Conservation (phyloP, 2,113 vertebrate species). For the Chaetodon auriga region DNA sequence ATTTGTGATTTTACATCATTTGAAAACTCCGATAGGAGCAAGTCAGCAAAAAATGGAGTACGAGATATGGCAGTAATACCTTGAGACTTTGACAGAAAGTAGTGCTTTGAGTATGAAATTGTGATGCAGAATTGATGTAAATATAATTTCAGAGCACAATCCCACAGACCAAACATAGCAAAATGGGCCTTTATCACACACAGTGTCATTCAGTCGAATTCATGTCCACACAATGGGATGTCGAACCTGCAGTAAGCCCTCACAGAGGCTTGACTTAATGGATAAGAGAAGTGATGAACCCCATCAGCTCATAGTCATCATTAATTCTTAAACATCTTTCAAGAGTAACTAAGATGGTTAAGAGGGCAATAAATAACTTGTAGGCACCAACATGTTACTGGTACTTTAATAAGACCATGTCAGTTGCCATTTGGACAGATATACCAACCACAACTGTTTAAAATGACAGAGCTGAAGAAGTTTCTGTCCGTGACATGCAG, state of each 20-base stretch:
- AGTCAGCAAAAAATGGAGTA: constrained; percentile 46
- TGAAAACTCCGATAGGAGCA: constrained; percentile 35
- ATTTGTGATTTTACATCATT: constrained; percentile 48
- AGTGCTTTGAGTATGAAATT: neutral
- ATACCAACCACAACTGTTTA: neutral
- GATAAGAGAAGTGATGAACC: neutral
- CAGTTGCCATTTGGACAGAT: neutral
- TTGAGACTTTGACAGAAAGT: neutral
- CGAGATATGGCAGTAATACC: constrained; percentile 13
- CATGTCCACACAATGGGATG: neutral
- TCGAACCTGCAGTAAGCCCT: constrained; percentile 1
- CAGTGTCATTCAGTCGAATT: neutral
- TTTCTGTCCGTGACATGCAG: neutral
- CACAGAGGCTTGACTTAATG: neutral
- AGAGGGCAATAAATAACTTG: constrained; percentile 10
- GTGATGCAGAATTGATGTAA: neutral
- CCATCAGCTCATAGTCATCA: neutral
- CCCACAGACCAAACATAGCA: neutral
- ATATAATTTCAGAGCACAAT: neutral
- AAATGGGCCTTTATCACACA: neutral
- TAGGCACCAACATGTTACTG: neutral
- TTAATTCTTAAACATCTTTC: constrained; percentile 10
- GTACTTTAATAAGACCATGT: constrained; percentile 16
- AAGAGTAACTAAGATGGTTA: constrained; percentile 22
- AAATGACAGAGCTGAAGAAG: neutral